Percentiles rank a stretch among this genome's conserved stretches.
Evolutionary conservation across 2,888 invertebrate species (phyloP).

Genomic region (Panzeria rudis): DNA sequence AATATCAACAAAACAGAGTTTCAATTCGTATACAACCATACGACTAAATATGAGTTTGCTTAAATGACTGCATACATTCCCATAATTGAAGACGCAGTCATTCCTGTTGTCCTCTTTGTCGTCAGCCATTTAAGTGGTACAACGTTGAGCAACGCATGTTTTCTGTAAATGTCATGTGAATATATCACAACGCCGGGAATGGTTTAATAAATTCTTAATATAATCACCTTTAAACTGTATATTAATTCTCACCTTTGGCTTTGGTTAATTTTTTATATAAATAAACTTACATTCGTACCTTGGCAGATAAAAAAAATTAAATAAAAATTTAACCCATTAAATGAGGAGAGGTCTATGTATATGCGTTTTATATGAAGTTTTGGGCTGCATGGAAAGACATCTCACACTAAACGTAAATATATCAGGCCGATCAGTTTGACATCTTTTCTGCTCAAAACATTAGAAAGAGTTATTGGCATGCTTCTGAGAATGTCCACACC

Average conservation of each 20-base stretch:
- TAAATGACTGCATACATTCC: constrained; percentile 11
- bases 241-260: constrained; percentile 77
- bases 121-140: constrained; percentile 32
- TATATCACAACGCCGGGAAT: constrained; percentile 66
- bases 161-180: constrained; percentile 69
- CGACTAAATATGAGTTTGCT: constrained; percentile 30
- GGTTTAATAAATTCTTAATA: constrained; percentile 80
- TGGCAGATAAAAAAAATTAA: neutral
- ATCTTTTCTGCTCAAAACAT: too few relatives aligned
- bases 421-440: too few relatives aligned
- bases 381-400: too few relatives aligned
- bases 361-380: too few relatives aligned
- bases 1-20: neutral
- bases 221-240: constrained; percentile 80
- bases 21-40: neutral
- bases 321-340: constrained; percentile 45
- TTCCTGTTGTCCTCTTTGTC: constrained; percentile 22
- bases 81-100: constrained; percentile 25
- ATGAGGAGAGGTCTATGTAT: neutral
- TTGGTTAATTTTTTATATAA: constrained; percentile 71
- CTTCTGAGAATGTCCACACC: too few relatives aligned
- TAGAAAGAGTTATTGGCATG: too few relatives aligned
- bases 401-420: too few relatives aligned
- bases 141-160: constrained; percentile 55
- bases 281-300: neutral